Evolutionary conservation across 2,888 invertebrate genomes (phyloP), one percentile per base, ranked within the genome.

Genomic region (Nemapogon koenigi): DNA sequence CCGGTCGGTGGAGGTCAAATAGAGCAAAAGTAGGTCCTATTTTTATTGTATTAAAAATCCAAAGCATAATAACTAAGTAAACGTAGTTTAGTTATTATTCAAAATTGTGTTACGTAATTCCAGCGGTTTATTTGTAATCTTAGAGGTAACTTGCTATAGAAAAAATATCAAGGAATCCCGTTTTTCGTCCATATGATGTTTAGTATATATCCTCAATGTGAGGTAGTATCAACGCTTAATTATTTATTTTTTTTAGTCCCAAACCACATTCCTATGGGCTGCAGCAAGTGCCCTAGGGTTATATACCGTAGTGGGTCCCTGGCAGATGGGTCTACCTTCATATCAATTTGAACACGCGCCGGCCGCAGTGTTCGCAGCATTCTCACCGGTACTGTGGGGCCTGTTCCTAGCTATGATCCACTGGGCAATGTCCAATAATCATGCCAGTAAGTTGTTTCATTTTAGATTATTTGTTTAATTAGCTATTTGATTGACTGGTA

Each of bases 381-480:
- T 83, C 44, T 72, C 83, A 1, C 84, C 85, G 0, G 68, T 84
- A 3, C 45, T 79, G 22, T 85, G 84, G 84, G 82, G 83, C 1
- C 3, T 71, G 15, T 80, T 75, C 46, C 64, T 84, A 53, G 64
- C 72, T 26, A 65, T 73, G 50, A 58, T 68, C 0, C 81, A 84
- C 42, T 79, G 82, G 69, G 79, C 81, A 1, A 71, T 80, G 35
- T 71, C 70, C 44, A 76, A 76, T 44, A 73, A 79, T 41, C 73
- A 79, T 49, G 73, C 79, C 49, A 81, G 83, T 83, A 55, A 52
- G 59, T 51, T 25, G 15, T 29, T 17, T 41, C 40, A 29, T 40
- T 29, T 36, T 30, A 35, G 33, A 11, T 28, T 40, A 31, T 30
- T 37, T 4, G 39, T 17, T 19, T 8, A 29, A 17, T 18, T 4